Conservation (phyloP, 2,888 invertebrate genomes). For the Colletes collaris region DNA sequence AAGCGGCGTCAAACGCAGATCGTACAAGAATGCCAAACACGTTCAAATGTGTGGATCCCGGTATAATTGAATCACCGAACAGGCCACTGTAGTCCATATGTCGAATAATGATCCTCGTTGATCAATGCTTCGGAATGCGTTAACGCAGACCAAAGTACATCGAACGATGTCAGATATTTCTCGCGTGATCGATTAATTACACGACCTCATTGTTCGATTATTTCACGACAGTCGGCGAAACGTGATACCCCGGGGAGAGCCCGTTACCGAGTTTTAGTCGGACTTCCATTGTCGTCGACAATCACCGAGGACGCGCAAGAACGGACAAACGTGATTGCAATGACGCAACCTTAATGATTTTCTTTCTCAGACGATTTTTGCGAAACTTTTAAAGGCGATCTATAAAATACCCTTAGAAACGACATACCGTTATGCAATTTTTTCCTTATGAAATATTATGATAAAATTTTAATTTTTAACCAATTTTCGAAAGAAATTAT, state of each 20-base stretch:
- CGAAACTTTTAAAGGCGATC: no score
- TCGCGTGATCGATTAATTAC: conserved; percentile 51
- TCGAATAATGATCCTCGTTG: conserved; percentile 71
- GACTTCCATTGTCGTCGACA: not conserved
- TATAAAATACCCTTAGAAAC: no score
- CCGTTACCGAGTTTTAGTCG: conserved; percentile 9
- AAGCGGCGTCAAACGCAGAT: conserved; percentile 79
- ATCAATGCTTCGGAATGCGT: conserved; percentile 62
- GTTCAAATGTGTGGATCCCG: conserved; percentile 48
- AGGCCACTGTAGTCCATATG: conserved; percentile 70
- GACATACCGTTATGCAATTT: no score
- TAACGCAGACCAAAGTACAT: conserved; percentile 27
- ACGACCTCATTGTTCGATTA: conserved; percentile 35
- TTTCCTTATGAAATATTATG: no score
- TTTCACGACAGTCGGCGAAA: conserved; percentile 16
- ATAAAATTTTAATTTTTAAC: no score
- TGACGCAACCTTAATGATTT: no score
- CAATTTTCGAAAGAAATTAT: no score
- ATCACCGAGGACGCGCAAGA: no score
- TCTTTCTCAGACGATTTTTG: no score
- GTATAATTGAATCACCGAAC: conserved; percentile 67
- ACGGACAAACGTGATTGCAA: no score
- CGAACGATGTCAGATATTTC: conserved; percentile 60
- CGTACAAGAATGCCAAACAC: conserved; percentile 76
- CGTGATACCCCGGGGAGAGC: not conserved